Evolutionary conservation across 2,888 invertebrate species (phyloP).

Genomic region (Galeopsomyia nigrocyanea): DNA sequence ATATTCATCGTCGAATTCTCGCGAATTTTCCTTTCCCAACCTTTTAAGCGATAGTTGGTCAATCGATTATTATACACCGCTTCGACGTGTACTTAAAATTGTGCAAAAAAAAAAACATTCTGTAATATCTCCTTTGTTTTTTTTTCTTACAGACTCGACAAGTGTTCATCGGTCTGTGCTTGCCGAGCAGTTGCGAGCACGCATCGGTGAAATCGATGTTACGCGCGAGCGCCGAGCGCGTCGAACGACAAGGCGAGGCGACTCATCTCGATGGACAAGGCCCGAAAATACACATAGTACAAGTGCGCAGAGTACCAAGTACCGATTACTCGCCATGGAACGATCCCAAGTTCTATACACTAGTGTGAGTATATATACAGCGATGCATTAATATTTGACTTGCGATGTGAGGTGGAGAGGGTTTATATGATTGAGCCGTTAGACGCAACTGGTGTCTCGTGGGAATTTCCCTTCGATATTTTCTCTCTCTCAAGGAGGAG

Average conservation of each 20-base stretch:
- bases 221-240: constrained; percentile 65
- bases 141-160: constrained; percentile 72
- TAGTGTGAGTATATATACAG: constrained; percentile 73
- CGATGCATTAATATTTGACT: not conserved
- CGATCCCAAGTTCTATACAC: constrained; percentile 79
- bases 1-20: too few relatives aligned
- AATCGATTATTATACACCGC: too few relatives aligned
- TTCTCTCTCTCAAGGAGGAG: not conserved
- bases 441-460: constrained; percentile 4
- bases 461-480: not conserved
- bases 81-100: too few relatives aligned
- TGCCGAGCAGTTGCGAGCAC: constrained; percentile 78
- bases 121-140: not conserved
- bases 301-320: constrained; percentile 79
- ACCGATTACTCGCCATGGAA: constrained; percentile 75
- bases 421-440: constrained; percentile 13
- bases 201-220: constrained; percentile 63
- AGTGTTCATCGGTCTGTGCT: constrained; percentile 81
- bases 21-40: too few relatives aligned
- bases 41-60: too few relatives aligned
- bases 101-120: too few relatives aligned
- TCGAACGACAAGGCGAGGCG: constrained; percentile 66
- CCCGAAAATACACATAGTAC: constrained; percentile 74
- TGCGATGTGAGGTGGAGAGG: not conserved
- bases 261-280: constrained; percentile 70